These are phyloP conservation scores for Achroia grisella DNA, from an alignment of 1,140 invertebrate genomes.

Conservation along the genomic window DNA sequence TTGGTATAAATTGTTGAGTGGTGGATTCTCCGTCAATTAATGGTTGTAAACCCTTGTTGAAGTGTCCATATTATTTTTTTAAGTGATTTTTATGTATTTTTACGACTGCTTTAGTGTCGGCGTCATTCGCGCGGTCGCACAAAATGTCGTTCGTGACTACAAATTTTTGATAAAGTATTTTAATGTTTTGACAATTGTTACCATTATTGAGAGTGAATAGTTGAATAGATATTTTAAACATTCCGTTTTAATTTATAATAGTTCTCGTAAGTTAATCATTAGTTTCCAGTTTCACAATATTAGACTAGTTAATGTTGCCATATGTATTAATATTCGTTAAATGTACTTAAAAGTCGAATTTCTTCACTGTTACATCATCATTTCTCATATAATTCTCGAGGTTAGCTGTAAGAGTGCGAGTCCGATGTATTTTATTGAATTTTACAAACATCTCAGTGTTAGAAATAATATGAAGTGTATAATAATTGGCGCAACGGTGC, in stretches of 20 bases:
- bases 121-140: conserved; percentile 18
- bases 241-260: conserved; percentile 50
- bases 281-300: conserved; percentile 12
- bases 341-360: conserved; percentile 48
- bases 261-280: conserved; percentile 22
- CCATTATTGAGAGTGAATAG: conserved; percentile 26
- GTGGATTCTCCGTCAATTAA: conserved; percentile 58
- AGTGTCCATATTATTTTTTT: conserved; percentile 67
- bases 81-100: conserved; percentile 51
- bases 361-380: conserved; percentile 15
- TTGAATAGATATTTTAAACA: conserved; percentile 33
- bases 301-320: conserved; percentile 46
- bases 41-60: conserved; percentile 46
- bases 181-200: conserved; percentile 58
- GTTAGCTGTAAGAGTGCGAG: conserved; percentile 1
- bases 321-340: conserved; percentile 37
- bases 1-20: background rate
- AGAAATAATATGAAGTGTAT: conserved; percentile 24
- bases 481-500: conserved; percentile 32
- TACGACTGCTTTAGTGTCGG: conserved; percentile 33
- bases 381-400: background rate
- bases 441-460: conserved; percentile 47
- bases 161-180: conserved; percentile 66
- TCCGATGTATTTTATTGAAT: conserved; percentile 9
- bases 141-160: background rate